Evolutionary conservation across 2,113 vertebrate genomes (phyloP).

Genomic region (Barnardius zonarius): DNA sequence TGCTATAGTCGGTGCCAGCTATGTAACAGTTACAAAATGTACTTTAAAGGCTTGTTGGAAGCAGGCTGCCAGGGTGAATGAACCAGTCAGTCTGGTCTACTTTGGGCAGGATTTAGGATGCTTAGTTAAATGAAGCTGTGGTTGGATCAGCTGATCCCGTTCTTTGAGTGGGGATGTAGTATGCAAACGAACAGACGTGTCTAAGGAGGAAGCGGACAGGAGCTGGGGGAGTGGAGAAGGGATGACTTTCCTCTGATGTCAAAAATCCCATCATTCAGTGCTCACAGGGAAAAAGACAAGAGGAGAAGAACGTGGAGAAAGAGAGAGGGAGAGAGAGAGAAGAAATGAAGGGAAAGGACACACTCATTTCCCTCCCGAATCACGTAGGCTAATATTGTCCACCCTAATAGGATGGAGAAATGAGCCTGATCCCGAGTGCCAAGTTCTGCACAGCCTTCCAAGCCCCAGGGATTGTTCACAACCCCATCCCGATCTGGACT

Average conservation of each 20-base stretch:
- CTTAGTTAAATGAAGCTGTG: background rate
- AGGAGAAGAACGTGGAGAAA: constrained; percentile 62
- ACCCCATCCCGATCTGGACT: constrained; percentile 57
- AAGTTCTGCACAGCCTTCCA: constrained; percentile 34
- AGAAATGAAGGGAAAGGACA: background rate
- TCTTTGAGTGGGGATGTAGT: background rate
- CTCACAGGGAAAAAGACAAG: constrained; percentile 43
- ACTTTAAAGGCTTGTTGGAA: background rate
- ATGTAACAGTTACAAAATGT: background rate
- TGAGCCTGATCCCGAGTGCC: background rate
- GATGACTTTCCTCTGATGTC: constrained; percentile 55
- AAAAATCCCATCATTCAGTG: constrained; percentile 68
- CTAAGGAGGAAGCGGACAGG: constrained; percentile 39
- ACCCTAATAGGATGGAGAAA: constrained; percentile 8
- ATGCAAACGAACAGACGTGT: background rate
- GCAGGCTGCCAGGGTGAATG: background rate
- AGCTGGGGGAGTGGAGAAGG: constrained; percentile 51
- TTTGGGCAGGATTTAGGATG: constrained; percentile 24
- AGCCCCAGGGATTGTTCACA: constrained; percentile 21
- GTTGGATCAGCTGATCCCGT: background rate
- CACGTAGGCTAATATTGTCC: background rate
- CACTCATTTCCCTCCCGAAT: background rate
- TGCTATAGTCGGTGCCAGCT: constrained; percentile 48
- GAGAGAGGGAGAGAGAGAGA: background rate
- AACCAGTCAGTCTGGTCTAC: background rate